Evolutionary conservation across 2,797 vertebrate genomes (phyloP).

Genomic region (Parauchenoglanis punctatus): DNA sequence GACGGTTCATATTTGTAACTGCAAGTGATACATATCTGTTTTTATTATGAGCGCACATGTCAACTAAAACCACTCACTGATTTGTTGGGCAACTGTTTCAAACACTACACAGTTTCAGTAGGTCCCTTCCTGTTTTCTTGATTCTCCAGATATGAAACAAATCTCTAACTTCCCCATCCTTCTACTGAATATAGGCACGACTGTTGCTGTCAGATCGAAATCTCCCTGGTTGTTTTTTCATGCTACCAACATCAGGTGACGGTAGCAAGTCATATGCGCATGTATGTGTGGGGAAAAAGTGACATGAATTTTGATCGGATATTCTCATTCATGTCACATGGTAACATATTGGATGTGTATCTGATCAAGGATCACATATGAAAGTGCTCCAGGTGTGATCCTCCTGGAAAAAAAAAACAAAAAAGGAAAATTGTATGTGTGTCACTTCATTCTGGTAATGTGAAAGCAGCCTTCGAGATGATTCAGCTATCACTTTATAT

Average conservation of each 20-base stretch:
- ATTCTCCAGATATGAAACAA: not conserved
- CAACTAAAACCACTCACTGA: not conserved
- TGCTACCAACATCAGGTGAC: not conserved
- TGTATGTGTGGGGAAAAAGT: not conserved
- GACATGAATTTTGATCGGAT: not conserved
- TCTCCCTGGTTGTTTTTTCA: not conserved
- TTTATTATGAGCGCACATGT: not conserved
- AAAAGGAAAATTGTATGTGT: not conserved
- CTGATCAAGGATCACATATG: not conserved
- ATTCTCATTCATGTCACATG: not conserved
- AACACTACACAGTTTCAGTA: not conserved
- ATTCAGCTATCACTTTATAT: not conserved
- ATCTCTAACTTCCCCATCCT: not conserved
- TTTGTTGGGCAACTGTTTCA: not conserved
- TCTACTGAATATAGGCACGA: not conserved
- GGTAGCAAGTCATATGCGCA: not conserved
- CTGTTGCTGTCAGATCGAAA: not conserved
- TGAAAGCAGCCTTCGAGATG: not conserved
- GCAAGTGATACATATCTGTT: not conserved
- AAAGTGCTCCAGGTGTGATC: not conserved
- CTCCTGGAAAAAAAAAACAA: not conserved
- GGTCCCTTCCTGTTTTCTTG: not conserved
- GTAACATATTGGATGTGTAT: no score
- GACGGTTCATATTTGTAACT: not conserved
- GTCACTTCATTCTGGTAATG: not conserved